Percentiles rank a stretch among this genome's conserved stretches.
Evolutionary conservation across 2,797 vertebrate species (phyloP).

Genomic region (Eospalax fontanierii): DNA sequence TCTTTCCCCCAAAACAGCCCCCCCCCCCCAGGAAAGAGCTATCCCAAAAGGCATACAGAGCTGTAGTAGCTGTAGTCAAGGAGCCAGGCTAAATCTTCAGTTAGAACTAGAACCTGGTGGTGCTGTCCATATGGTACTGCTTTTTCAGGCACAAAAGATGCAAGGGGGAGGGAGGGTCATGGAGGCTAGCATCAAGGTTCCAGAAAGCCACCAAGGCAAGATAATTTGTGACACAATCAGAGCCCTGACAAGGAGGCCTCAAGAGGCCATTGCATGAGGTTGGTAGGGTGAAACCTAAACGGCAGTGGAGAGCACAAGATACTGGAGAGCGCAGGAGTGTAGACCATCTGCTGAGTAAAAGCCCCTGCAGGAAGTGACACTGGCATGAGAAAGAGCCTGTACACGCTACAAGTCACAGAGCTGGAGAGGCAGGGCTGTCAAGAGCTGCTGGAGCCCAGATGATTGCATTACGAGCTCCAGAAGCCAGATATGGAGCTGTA

Average conservation of each 20-base stretch:
- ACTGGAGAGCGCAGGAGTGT: not conserved
- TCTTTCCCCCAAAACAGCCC: not conserved
- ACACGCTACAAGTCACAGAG: not conserved
- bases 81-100: not conserved
- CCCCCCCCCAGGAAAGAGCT: not conserved
- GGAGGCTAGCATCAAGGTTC: not conserved
- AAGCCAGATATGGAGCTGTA: not conserved
- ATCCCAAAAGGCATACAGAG: too few species aligned
- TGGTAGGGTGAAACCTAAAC: not conserved
- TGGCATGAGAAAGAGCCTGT: not conserved
- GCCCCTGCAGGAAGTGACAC: not conserved
- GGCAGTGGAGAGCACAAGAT: not conserved
- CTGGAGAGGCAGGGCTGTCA: not conserved
- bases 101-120: not conserved
- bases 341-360: not conserved
- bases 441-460: not conserved
- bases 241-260: not conserved
- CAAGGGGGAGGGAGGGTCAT: not conserved
- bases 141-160: not conserved
- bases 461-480: not conserved
- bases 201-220: not conserved
- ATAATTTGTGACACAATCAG: not conserved
- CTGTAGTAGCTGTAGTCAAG: not conserved
- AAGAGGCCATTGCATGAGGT: not conserved
- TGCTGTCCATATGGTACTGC: not conserved